Conservation (phyloP, 2,888 invertebrate species). For the Cephonodes hylas region DNA sequence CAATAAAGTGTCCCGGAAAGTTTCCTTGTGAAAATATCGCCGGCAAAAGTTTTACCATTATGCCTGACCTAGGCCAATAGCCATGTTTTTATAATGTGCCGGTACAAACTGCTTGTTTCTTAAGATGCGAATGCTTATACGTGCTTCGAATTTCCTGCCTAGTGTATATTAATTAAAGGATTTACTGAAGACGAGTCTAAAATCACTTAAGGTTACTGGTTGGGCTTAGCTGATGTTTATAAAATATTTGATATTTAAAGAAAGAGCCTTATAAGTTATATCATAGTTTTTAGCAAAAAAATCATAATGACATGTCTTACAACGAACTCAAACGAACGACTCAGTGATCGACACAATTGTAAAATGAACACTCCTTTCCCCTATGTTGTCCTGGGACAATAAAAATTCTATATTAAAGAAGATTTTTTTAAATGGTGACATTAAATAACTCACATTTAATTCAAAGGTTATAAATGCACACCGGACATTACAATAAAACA, state of each 20-base stretch:
- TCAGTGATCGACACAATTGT: too few relatives aligned
- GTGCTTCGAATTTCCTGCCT: conserved; percentile 1
- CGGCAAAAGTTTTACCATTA: conserved; percentile 21
- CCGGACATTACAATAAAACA: neutral
- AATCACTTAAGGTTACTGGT: neutral
- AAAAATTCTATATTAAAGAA: too few relatives aligned
- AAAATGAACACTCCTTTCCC: too few relatives aligned
- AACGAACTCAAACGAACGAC: too few relatives aligned
- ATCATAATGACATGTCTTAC: too few relatives aligned
- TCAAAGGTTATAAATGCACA: neutral
- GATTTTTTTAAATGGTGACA: too few relatives aligned
- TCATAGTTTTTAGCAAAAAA: too few relatives aligned
- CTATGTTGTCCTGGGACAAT: too few relatives aligned
- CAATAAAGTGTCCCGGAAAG: conserved; percentile 16
- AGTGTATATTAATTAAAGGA: conserved; percentile 7
- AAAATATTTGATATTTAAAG: neutral
- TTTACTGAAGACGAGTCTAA: neutral
- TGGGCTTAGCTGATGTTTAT: too few relatives aligned
- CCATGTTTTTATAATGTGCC: conserved; percentile 11
- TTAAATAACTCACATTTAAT: too few relatives aligned
- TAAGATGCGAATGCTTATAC: conserved; percentile 8
- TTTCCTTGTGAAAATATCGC: conserved; percentile 28
- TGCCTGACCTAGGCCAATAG: conserved; percentile 21
- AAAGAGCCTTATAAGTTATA: too few relatives aligned
- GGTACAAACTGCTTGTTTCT: conserved; percentile 5